A percentile compares a stretch with the other conserved stretches of the same genome.
Conservation (phyloP, 2,113 vertebrate species). For the Cyprinodon variegatus region DNA sequence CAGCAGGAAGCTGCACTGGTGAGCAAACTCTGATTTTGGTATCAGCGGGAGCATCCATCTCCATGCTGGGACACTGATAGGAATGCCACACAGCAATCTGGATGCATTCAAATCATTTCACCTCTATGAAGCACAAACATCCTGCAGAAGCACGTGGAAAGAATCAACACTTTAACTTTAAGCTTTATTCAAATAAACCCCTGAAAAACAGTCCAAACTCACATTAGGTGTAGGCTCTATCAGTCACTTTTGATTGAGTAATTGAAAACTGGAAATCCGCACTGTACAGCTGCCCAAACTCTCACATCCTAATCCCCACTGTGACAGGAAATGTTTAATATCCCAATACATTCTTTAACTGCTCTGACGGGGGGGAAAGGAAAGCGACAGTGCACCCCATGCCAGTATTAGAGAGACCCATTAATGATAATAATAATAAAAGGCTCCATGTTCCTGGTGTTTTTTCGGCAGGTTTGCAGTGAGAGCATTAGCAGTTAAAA, state of each 20-base stretch:
- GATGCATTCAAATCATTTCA: conserved; percentile 59
- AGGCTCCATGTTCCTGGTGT: conserved; percentile 74
- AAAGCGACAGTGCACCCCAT: conserved; percentile 57
- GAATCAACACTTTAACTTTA: conserved; percentile 32
- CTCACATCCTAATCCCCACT: conserved; percentile 71
- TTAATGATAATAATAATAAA: conserved; percentile 74
- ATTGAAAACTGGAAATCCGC: conserved; percentile 68
- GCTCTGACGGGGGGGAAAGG: conserved; percentile 55
- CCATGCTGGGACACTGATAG: conserved; percentile 71
- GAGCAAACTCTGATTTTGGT: conserved; percentile 68
- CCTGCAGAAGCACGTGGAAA: conserved; percentile 24
- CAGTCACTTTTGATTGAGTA: conserved; percentile 62
- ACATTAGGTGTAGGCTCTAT: conserved; percentile 48
- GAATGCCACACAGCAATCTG: conserved; percentile 72
- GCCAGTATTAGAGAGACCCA: conserved; percentile 71
- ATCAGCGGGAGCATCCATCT: conserved; percentile 69
- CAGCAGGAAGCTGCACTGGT: conserved; percentile 55
- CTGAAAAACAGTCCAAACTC: background rate
- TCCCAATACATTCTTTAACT: conserved; percentile 68
- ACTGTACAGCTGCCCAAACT: conserved; percentile 67
- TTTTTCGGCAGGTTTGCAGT: conserved; percentile 80
- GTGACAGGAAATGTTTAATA: conserved; percentile 75
- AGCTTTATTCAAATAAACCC: conserved; percentile 2
- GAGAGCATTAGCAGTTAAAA: conserved; percentile 83
- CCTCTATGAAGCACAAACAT: conserved; percentile 30